Evolutionary conservation across 2,797 vertebrate species (phyloP), one percentile per base, ranked within the genome.

Genomic region (Oryzias sinensis): DNA sequence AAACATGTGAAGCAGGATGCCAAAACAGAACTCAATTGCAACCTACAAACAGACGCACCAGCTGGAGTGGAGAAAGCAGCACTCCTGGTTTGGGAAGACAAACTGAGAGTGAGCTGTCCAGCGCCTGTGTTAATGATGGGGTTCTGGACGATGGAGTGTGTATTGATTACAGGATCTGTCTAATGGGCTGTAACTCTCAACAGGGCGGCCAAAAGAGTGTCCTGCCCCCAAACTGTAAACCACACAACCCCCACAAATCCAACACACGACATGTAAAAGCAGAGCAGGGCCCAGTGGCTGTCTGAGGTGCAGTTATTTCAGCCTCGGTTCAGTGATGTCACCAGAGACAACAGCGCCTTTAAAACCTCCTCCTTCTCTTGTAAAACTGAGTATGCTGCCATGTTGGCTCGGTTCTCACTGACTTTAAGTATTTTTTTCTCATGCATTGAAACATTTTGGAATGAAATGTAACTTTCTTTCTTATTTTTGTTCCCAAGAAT

Each of bases 111-210:
- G 43, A 68, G 77, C 78, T 74, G 79, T 83, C 82, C 79, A 53
- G 56, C 41, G 37, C 80, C 66, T 59, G 40, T 57, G 81, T 79
- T 90, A 90, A 91, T 89, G 76, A 88, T 64, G 80, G 81, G 73
- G 74, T 85, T 72, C 65, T 54, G 70, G 70, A 82, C 33, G 54
- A 65, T 53, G 68, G 80, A 62, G 64, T 84, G 84, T 82, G 80
- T 90, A 90, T 91, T 90, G 87, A 92, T 90, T 92, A 91, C 87
- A 92, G 88, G 88, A 77, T 84, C 79, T 69, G 85, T 87, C 88
- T 85, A 87, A 91, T 82, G 85, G 83, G 64, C 82, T 66, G 84
- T 90, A 90, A 91, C 78, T 87, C 83, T 87, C 65, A 52, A 61
- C 70, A 53, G 61, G 62, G 64, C 78, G 74, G 79, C 77, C 66